Conservation (phyloP, 2,113 vertebrate species). For the Meleagris gallopavo region DNA sequence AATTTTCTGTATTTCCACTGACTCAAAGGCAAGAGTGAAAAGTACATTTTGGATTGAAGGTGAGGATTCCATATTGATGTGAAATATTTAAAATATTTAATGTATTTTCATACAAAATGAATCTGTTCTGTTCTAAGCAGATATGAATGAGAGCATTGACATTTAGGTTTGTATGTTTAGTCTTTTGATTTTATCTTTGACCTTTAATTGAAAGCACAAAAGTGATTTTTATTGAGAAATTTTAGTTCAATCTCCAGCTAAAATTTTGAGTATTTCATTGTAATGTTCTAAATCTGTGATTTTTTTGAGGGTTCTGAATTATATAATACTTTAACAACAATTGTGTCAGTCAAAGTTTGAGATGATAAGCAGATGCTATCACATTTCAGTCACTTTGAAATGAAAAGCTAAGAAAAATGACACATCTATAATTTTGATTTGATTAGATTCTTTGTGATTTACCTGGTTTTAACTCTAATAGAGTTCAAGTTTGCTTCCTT, state of each 20-base stretch:
- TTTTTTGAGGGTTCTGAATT: background rate
- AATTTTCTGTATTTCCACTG: background rate
- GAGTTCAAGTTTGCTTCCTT: background rate
- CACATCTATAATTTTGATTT: background rate
- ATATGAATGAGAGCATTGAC: background rate
- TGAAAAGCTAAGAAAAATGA: background rate
- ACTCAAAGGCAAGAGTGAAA: background rate
- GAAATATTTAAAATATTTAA: background rate
- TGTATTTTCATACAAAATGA: background rate
- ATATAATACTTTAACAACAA: background rate
- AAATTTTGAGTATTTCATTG: background rate
- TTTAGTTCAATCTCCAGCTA: background rate
- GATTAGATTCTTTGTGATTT: accelerated
- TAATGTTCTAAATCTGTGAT: background rate
- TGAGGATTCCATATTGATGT: background rate
- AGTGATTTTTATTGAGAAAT: background rate
- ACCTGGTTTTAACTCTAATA: background rate
- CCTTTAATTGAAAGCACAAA: background rate
- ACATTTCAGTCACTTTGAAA: background rate
- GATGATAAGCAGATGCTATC: background rate
- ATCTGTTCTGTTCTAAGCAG: background rate
- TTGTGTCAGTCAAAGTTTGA: background rate
- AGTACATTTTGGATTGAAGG: background rate
- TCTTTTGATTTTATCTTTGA: background rate
- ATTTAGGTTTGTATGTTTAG: background rate